Evolutionary conservation across 2,113 vertebrate species (phyloP), one percentile per base, ranked within the genome.

Genomic region (Panurus biarmicus): DNA sequence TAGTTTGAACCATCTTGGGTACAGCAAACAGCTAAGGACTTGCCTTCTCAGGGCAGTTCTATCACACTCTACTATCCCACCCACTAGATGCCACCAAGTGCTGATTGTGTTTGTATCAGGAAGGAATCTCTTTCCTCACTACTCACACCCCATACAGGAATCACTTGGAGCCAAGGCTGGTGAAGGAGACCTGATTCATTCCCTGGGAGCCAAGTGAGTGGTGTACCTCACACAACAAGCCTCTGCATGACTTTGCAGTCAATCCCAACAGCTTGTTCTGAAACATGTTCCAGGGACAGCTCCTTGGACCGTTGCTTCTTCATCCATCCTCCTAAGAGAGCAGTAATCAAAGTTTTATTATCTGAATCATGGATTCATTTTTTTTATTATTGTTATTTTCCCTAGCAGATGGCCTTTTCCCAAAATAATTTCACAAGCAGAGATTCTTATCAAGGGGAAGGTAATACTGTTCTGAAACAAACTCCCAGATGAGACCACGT

Each of bases 271-370:
- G 7, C 36, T 87, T 67, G 29, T 36, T 93, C 88, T 79, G 82
- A 93, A 93, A 90, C 2, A 1, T 6, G 16, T 90, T 94, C 76
- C 80, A 85, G 74, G 71, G 72, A 91, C 77, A 78, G 61, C 53
- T 89, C 61, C 88, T 71, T 89, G 70, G 77, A 89, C 77, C 11
- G 2, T 69, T 81, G 29, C 73, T 89, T 87, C 61, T 45, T 91
- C 70, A 69, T 78, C n/a, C 53, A 48, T 64, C 48, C 65, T 89
- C 57, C 61, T 82, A 75, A 86, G 53, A 89, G 45, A 90, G 53
- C 40, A 72, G n/a, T 38, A 92, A 93, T 94, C 84, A 90, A 90
- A 95, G 66, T 77, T 78, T 89, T 81, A 69, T 56, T 85, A 65
- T 89, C 81, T 40, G 73, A 93, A 87, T 72, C 84, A 48, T 67